Evolutionary conservation across 2,113 vertebrate species (phyloP).

Genomic region (Urocolius indicus): DNA sequence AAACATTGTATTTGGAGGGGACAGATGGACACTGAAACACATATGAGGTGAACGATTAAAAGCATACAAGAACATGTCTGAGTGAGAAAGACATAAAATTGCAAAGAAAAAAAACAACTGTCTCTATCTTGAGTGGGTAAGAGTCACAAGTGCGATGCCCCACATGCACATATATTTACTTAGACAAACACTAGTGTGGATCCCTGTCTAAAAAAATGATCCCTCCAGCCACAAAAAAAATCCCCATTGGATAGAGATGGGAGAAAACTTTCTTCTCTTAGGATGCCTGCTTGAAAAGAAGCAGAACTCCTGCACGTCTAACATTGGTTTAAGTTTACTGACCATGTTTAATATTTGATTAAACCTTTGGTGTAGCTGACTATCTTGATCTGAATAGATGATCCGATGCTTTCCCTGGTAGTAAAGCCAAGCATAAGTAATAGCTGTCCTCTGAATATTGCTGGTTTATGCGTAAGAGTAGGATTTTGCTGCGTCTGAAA

Average conservation of each 20-base stretch:
- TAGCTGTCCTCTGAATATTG: background rate
- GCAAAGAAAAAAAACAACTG: rapidly evolving
- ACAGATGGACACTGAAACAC: background rate
- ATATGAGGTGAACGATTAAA: background rate
- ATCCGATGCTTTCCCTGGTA: background rate
- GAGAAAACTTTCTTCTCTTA: constrained; percentile 15
- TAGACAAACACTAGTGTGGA: background rate
- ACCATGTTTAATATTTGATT: constrained; percentile 72
- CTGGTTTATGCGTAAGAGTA: background rate
- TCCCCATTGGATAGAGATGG: background rate
- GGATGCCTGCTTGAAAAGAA: background rate
- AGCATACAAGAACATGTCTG: rapidly evolving
- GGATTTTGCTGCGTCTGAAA: background rate
- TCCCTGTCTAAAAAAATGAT: background rate
- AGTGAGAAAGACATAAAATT: background rate
- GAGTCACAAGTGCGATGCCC: background rate
- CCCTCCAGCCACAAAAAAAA: background rate
- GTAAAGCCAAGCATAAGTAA: constrained; percentile 52
- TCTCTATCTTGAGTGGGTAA: background rate
- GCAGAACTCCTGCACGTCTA: background rate
- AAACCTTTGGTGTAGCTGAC: constrained; percentile 54
- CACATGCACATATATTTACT: background rate
- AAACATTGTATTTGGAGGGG: background rate
- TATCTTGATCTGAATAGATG: constrained; percentile 57
- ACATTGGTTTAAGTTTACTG: constrained; percentile 63